phyloP scores from a whole-genome alignment of 2,888 invertebrate species.

The Osmoderma eremita region DNA sequence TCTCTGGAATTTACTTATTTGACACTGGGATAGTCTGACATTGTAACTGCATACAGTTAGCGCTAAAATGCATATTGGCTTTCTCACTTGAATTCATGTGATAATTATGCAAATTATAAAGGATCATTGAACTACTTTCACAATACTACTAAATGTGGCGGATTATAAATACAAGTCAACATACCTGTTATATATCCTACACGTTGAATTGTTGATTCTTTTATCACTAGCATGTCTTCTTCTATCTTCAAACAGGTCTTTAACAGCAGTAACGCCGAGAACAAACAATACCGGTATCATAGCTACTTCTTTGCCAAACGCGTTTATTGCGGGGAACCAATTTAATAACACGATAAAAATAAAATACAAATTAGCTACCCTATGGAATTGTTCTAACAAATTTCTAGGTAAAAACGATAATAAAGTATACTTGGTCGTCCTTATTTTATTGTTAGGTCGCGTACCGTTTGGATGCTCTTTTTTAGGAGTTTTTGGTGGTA shows the following conservation, averaged over 20 bases:
- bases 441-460: constrained; percentile 84
- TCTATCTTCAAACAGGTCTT: constrained; percentile 94
- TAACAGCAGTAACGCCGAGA: constrained; percentile 91
- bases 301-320: constrained; percentile 95
- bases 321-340: constrained; percentile 94
- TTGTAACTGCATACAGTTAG: no score
- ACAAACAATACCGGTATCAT: constrained; percentile 96
- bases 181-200: constrained; percentile 92
- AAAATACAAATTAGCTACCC: constrained; percentile 97
- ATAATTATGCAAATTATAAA: no score
- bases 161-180: constrained; percentile 49
- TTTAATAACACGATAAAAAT: constrained; percentile 95
- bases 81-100: no score
- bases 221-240: constrained; percentile 90
- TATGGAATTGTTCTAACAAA: constrained; percentile 95
- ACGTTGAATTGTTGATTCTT: constrained; percentile 91
- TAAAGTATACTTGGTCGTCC: constrained; percentile 94
- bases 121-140: no score
- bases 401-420: constrained; percentile 96
- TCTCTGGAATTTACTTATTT: no score
- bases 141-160: no score
- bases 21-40: no score
- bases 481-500: constrained; percentile 81
- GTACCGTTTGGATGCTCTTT: constrained; percentile 87
- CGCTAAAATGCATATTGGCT: no score